Base-by-base conservation (phyloP, 2,888 invertebrate genomes). In the Graphium colonna region DNA sequence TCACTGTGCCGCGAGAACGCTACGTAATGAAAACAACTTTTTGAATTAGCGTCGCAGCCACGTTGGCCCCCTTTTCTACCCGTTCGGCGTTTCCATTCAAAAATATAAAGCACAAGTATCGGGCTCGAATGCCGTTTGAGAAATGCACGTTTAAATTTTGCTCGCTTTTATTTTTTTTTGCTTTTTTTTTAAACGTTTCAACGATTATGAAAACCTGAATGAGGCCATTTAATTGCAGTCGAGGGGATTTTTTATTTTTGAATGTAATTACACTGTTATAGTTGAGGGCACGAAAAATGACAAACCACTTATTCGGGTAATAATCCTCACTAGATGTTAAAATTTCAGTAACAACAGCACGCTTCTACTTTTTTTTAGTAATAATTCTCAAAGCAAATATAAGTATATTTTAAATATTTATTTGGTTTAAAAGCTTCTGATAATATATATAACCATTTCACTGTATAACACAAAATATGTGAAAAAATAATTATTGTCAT, bases 11-110 rank as follows among this genome's bases (percentile, higher is more conserved):
- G 76, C 73, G 76, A 80, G 74, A 80, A 70, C 73, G 75, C 73
- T 77, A 63, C 67, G 69, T 79, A 85, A 86, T 85, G 83, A 80
- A 86, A 86, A 77, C 79, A 82, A 87, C 86, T 87, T 87, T 88
- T 81, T 86, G 79, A 87, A 87, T 85, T 82, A 84, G 80, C 82
- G 79, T 80, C 78, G 75, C 77, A 73, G 77, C 21, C 7, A 33
- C 36, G 36, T 10, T 78, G 76, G 77, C 75, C 77, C 73, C 79
- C 79, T 79, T 75, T 1, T 33, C 1, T 10, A 33, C 28, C 66
- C 68, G 75, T 75, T 76, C 65, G 69, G 70, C 70, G 36, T 79
- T 80, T 83, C 77, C 80, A 83, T 82, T 79, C 77, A 77, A n/a
- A 79, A 73, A 75, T 75, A 69, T 73, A 69, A 71, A 75, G 77